Evolutionary conservation across 2,113 vertebrate species (phyloP).

Genomic region (Cyprinus carpio): DNA sequence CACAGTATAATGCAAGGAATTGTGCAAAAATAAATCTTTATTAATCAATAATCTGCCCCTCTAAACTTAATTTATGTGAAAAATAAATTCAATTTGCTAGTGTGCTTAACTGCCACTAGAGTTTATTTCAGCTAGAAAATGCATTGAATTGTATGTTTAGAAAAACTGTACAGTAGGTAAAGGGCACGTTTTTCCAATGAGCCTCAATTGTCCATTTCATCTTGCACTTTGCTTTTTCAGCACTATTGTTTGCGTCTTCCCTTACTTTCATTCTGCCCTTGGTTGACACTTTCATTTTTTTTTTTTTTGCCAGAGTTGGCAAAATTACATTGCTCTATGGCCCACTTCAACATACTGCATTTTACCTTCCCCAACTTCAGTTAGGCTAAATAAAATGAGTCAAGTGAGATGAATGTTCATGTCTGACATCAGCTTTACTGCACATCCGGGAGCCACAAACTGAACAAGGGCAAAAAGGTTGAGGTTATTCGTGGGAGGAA

Average conservation of each 20-base stretch:
- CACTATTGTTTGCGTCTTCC: constrained; percentile 28
- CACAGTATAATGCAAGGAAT: too few species aligned
- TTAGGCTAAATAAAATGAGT: constrained; percentile 35
- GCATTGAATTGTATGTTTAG: neutral
- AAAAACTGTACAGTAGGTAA: neutral
- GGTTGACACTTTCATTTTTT: constrained; percentile 24
- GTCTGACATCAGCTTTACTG: constrained; percentile 38
- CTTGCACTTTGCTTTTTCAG: constrained; percentile 21
- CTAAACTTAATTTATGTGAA: neutral
- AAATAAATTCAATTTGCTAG: neutral
- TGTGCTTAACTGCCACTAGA: neutral
- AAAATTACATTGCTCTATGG: constrained; percentile 49
- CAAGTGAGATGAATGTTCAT: constrained; percentile 56
- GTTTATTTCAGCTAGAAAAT: neutral
- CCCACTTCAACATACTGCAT: constrained; percentile 18
- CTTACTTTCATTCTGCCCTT: constrained; percentile 26
- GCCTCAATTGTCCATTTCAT: neutral
- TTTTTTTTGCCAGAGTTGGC: constrained; percentile 52
- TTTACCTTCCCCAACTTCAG: constrained; percentile 46
- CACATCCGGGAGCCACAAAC: constrained; percentile 18
- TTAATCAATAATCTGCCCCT: neutral
- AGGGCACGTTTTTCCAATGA: neutral
- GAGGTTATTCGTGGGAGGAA: neutral
- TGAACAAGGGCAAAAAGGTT: constrained; percentile 12
- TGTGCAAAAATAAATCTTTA: neutral